Evolutionary conservation across 2,888 invertebrate species (phyloP).

Genomic region (Gastracanthus pulcherrimus): DNA sequence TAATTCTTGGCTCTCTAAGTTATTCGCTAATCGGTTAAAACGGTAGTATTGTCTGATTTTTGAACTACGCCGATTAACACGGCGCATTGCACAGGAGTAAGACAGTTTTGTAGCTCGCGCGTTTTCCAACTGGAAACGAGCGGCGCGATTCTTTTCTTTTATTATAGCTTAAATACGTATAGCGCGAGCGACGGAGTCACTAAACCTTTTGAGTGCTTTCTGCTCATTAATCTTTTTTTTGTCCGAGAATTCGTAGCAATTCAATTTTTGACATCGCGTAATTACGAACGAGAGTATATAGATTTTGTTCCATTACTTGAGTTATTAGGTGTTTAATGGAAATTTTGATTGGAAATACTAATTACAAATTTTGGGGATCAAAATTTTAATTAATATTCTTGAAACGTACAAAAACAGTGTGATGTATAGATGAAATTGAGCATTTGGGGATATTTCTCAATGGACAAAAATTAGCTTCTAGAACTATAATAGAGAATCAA

Average conservation of each 20-base stretch:
- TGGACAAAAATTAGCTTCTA: neutral
- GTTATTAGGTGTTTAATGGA: slow-evolving; percentile 39
- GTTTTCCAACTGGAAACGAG: neutral
- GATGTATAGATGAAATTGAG: slow-evolving; percentile 22
- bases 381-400: slow-evolving; percentile 51
- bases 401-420: neutral
- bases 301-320: slow-evolving; percentile 23
- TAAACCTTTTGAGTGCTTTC: slow-evolving; percentile 29
- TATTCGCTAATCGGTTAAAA: slow-evolving; percentile 47
- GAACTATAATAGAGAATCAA: slow-evolving; percentile 32
- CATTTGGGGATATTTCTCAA: slow-evolving; percentile 16
- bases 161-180: slow-evolving; percentile 37
- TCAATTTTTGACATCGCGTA: neutral
- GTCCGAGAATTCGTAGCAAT: neutral
- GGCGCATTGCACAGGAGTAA: slow-evolving; percentile 48
- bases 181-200: slow-evolving; percentile 43
- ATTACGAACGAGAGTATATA: neutral
- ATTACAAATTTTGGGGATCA: slow-evolving; percentile 44
- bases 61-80: slow-evolving; percentile 62
- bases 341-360: slow-evolving; percentile 30
- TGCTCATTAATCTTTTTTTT: neutral
- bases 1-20: slow-evolving; percentile 45
- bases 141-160: neutral
- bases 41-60: slow-evolving; percentile 65
- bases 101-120: slow-evolving; percentile 28